Evolutionary conservation across 2,888 invertebrate genomes (phyloP).

Genomic region (Parapristionchus giblindavisi): DNA sequence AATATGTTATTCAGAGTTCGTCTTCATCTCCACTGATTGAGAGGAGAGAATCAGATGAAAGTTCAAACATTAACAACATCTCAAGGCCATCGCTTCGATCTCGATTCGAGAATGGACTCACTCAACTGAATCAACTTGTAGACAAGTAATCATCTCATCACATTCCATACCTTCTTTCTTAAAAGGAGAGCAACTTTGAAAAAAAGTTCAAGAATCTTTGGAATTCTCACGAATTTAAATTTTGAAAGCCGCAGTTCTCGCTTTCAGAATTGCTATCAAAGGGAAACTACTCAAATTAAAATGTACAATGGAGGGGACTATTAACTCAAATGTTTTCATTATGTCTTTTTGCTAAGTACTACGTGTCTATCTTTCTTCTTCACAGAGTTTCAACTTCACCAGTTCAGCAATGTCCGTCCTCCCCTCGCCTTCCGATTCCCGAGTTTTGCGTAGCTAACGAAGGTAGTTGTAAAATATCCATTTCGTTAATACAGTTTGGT

Average conservation of each 20-base stretch:
- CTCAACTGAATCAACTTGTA: conserved; percentile 24
- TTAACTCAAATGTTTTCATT: no score
- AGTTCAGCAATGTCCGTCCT: conserved; percentile 10
- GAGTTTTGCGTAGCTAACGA: conserved; percentile 38
- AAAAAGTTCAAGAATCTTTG: no score
- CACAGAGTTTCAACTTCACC: conserved; percentile 5
- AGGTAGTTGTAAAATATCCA: no score
- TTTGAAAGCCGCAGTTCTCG: no score
- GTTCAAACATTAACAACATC: neutral
- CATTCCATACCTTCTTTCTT: neutral
- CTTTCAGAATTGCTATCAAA: no score
- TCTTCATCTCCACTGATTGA: conserved; percentile 20
- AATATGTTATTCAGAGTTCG: neutral
- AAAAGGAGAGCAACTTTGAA: neutral
- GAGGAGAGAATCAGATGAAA: neutral
- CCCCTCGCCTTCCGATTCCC: conserved; percentile 44
- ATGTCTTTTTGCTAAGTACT: neutral
- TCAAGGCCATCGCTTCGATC: conserved; percentile 25
- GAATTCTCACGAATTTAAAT: no score
- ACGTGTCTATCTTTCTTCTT: neutral
- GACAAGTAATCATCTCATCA: conserved; percentile 14
- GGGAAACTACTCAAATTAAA: no score
- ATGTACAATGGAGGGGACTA: no score
- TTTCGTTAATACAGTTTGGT: no score
- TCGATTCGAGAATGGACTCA: conserved; percentile 33